Conservation (phyloP, 2,797 vertebrate genomes). For the Craterocephalus amniculus region DNA sequence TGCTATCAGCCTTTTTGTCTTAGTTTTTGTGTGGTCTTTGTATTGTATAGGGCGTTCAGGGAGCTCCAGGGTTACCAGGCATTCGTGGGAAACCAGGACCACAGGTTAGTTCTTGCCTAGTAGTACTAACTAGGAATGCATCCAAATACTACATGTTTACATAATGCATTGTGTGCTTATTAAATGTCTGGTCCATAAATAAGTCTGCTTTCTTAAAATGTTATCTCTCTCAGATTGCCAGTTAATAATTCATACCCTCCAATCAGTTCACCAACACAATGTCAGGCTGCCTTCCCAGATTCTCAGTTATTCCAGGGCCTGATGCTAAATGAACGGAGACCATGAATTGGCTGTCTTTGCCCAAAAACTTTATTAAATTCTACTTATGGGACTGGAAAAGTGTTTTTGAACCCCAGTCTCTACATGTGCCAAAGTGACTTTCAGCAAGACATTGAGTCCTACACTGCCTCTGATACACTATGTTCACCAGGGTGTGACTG, state of each 20-base stretch:
- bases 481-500: not conserved
- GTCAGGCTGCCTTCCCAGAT: not conserved
- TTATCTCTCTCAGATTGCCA: not conserved
- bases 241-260: not conserved
- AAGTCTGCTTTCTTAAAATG: not conserved
- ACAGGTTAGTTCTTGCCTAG: slow-evolving; percentile 81
- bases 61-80: slow-evolving; percentile 89
- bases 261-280: not conserved
- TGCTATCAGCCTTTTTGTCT: slow-evolving; percentile 18
- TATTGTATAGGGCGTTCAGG: slow-evolving; percentile 89
- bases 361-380: not conserved
- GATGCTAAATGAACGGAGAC: not conserved
- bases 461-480: not conserved
- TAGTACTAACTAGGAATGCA: slow-evolving; percentile 7
- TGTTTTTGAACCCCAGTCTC: not conserved
- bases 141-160: slow-evolving; percentile 14
- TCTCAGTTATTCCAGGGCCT: not conserved
- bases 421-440: not conserved
- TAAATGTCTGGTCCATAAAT: not conserved
- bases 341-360: not conserved
- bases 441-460: not conserved
- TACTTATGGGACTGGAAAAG: not conserved
- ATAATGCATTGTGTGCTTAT: not conserved
- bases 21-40: slow-evolving; percentile 43
- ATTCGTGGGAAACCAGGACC: slow-evolving; percentile 89